Base-by-base conservation (phyloP, 2,888 invertebrate species). In the Zygaena filipendulae region DNA sequence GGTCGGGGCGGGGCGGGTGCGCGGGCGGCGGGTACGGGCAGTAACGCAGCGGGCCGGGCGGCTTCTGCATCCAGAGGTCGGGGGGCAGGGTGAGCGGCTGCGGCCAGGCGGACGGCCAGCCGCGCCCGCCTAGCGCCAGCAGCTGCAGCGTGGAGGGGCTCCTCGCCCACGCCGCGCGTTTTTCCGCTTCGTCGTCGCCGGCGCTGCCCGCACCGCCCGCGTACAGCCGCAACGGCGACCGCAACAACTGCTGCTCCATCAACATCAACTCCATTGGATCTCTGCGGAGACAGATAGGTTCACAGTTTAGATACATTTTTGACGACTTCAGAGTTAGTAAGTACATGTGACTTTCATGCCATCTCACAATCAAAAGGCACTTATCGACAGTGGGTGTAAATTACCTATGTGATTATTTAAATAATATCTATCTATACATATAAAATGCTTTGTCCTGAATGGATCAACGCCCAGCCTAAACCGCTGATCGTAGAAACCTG, bases 61-160 rank as follows among this genome's bases (percentile, higher is more conserved):
- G 91, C 61, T 95, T 95, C 81, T 94, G 95, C 86, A 95, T 90
- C 83, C 95, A 95, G 6, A 94, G 90, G 58, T 95, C 94, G 37
- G 93, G 94, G 45, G 93, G 92, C 27, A 92, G 77, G 16, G 91
- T 79, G 49, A 92, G 89, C 1, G 93, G 92, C 63, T 93, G 94
- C 52, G 92, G 92, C 59, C 55, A 93, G 59, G 92, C 92, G 3
- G 47, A 26, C 56, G 93, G 92, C 44, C 93, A 94, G 52, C 90
- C 90, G 40, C 90, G 86, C 7, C 86, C 87, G 35, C 87, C 87
- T 21, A 86, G 74, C 35, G 62, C 75, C 45, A 60, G 62, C 45
- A 59, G 54, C 44, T 59, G 84, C 48, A 61, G 52, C 40, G 66
- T 82, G 22, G 68, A 75, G 1, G 81, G 72, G 3, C 82, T 80